Conservation (phyloP, 2,888 invertebrate species). For the Polyploca ridens region DNA sequence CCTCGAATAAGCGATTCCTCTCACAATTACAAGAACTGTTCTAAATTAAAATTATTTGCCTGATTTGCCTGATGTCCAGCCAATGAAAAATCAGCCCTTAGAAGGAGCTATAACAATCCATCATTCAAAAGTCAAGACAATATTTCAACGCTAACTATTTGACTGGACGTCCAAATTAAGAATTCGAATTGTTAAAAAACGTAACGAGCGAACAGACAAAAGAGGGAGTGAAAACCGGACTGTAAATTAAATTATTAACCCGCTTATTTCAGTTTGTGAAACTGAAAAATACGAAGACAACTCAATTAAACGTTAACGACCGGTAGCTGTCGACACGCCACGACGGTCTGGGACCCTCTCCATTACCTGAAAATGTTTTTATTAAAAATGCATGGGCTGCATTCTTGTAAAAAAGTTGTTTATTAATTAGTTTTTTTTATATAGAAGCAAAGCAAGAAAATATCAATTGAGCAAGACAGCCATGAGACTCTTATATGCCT, state of each 20-base stretch:
- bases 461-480: too few relatives aligned
- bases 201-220: background rate
- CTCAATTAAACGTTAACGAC: constrained; percentile 26
- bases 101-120: too few relatives aligned
- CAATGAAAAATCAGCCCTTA: too few relatives aligned
- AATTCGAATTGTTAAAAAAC: background rate
- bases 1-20: too few relatives aligned
- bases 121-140: background rate
- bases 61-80: too few relatives aligned
- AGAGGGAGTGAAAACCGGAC: constrained; percentile 17
- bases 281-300: constrained; percentile 31
- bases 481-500: too few relatives aligned
- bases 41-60: too few relatives aligned
- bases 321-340: constrained; percentile 8
- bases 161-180: background rate
- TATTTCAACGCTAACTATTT: background rate
- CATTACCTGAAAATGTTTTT: constrained; percentile 19
- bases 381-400: constrained; percentile 13
- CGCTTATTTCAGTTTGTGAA: constrained; percentile 17
- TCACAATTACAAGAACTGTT: background rate
- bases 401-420: background rate
- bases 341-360: constrained; percentile 13
- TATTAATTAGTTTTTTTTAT: background rate
- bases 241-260: constrained; percentile 19
- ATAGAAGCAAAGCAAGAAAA: background rate